Percentiles rank a stretch among this genome's conserved stretches.
phyloP scores from a whole-genome alignment of 2,113 vertebrate genomes.

The Zingel zingel region DNA sequence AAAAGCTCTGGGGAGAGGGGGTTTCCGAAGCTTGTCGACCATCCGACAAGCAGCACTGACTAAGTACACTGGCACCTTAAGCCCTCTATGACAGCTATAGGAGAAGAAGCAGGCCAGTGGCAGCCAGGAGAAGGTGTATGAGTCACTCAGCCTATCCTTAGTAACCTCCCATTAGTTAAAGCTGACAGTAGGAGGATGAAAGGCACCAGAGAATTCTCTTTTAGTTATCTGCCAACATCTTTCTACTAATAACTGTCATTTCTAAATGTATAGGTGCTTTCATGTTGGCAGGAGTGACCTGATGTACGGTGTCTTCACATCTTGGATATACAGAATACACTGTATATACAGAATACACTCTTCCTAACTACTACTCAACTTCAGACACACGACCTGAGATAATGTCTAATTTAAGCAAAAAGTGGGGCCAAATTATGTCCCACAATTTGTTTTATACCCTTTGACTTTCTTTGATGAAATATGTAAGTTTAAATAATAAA shows the following conservation, averaged over 20 bases:
- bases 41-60: slow-evolving; percentile 14
- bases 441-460: not conserved
- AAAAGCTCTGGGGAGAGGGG: slow-evolving; percentile 1
- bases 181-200: slow-evolving; percentile 69
- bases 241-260: slow-evolving; percentile 78
- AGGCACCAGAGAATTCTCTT: slow-evolving; percentile 56
- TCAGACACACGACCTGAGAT: slow-evolving; percentile 40
- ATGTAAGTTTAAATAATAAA: not conserved
- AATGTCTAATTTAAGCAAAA: slow-evolving; percentile 27
- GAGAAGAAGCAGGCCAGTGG: slow-evolving; percentile 65
- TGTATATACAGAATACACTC: slow-evolving; percentile 21
- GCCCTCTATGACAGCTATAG: slow-evolving; percentile 51
- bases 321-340: slow-evolving; percentile 31
- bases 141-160: slow-evolving; percentile 75
- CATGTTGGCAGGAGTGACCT: slow-evolving; percentile 56
- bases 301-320: slow-evolving; percentile 49
- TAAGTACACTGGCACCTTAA: slow-evolving; percentile 20
- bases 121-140: slow-evolving; percentile 63
- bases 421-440: not conserved
- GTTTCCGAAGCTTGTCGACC: slow-evolving; percentile 11
- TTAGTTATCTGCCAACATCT: slow-evolving; percentile 76
- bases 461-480: slow-evolving; percentile 24
- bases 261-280: slow-evolving; percentile 60
- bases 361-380: slow-evolving; percentile 29
- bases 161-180: slow-evolving; percentile 81